These are phyloP conservation scores for Peribatodes rhomboidaria DNA, from an alignment of 2,888 invertebrate species.

Conservation along the genomic window DNA sequence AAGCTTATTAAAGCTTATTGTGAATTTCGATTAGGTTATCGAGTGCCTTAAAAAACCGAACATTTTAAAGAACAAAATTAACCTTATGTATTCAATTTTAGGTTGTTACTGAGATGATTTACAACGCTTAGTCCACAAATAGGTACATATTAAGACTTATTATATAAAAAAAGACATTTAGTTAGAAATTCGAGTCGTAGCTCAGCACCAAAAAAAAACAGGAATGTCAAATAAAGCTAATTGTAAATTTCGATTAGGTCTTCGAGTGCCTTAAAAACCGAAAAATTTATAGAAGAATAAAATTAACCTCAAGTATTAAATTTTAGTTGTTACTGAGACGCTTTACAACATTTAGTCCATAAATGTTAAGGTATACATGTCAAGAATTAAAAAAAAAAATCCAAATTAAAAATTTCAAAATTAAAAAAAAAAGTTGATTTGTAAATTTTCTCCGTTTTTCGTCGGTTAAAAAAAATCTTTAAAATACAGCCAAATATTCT, in stretches of 20 bases:
- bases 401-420: no score
- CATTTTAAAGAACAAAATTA: not conserved
- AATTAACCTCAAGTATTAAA: not conserved
- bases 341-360: not conserved
- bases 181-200: no score
- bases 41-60: not conserved
- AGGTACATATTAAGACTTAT: no score
- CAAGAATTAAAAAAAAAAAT: no score
- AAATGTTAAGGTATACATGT: not conserved
- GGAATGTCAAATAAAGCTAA: conserved; percentile 13
- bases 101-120: conserved; percentile 6
- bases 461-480: no score
- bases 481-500: no score
- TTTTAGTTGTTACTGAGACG: conserved; percentile 3
- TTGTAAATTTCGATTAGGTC: not conserved
- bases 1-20: conserved; percentile 6
- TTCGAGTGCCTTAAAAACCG: not conserved
- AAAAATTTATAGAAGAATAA: not conserved
- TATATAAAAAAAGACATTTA: not conserved
- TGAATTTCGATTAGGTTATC: not conserved
- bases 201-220: no score
- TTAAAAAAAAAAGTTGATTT: no score
- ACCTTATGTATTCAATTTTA: not conserved
- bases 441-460: no score
- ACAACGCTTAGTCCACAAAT: not conserved